Base-by-base conservation (phyloP, 2,113 vertebrate species). In the Sitta europaea region DNA sequence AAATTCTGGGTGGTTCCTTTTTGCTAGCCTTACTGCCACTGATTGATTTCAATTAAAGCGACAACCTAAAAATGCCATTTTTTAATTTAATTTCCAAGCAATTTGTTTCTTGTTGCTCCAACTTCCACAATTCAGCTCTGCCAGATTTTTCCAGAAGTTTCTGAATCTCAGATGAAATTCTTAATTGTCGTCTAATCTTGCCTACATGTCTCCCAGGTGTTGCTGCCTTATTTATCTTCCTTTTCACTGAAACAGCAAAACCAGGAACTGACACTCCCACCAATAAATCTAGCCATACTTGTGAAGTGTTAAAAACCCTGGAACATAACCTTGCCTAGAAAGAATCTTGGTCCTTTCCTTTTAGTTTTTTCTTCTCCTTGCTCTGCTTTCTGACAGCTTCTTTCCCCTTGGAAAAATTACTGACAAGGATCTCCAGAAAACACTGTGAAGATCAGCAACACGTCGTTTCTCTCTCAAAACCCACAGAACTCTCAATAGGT, bases 251-350 rank as follows among this genome's bases (percentile, higher is more conserved):
- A 95, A 70, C 65, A 88, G 38, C 18, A 5, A 48, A 89, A 94
- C 84, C 25, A 96, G 73, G 58, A 97, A 31, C 86, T 86, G 43
- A 94, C 82, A 95, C 61, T 4, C 53, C 76, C 70, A 97, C 95
- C 90, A 94, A 96, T 97, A 97, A 96, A 97, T 97, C 92, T 94
- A 94, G 11, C 61, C 72, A 88, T 95, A 97, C 97, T 80, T 96
- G 54, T 45, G 61, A 59, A 40, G 77, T 77, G 42, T 96, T 95
- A 88, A 90, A 96, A 86, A 82, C 17, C 2, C 28, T 63, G 63
- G 53, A 97, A 88, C 25, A 71, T 31, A 89, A 47, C 53, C 23
- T 84, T 91, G 47, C 47, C 81, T 91, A 58, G 63, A 75, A 94
- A 94, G 54, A 88, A 45, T 94, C 42, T 67, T 61, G 28, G 18